Conservation (phyloP, 2,888 invertebrate genomes). For the Rhaphigaster nebulosa region DNA sequence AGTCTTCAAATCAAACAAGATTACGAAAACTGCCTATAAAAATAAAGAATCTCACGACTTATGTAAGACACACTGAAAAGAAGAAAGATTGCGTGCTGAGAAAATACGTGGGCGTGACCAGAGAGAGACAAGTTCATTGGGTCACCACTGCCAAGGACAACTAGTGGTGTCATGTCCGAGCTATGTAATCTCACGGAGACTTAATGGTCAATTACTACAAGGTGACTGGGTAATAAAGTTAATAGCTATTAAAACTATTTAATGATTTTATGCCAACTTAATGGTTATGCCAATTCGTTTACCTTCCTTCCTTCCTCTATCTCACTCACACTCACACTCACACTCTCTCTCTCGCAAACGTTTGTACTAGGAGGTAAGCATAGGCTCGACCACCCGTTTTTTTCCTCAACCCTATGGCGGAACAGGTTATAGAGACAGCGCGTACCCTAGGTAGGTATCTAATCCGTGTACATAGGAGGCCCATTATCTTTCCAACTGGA, state of each 20-base stretch:
- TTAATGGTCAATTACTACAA: not conserved
- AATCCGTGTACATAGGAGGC: no score
- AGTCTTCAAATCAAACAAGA: no score
- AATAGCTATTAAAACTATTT: not conserved
- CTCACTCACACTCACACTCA: not conserved
- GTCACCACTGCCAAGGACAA: not conserved
- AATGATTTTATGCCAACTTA: not conserved
- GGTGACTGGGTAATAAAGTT: not conserved
- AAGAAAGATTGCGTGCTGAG: not conserved
- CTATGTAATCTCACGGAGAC: not conserved
- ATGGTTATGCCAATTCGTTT: not conserved
- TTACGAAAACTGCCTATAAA: no score
- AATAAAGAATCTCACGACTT: not conserved
- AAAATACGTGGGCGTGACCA: constrained; percentile 1
- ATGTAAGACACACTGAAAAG: not conserved
- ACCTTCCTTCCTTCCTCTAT: not conserved
- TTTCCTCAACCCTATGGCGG: no score
- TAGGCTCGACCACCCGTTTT: no score
- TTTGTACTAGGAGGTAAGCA: no score
- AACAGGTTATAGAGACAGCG: no score
- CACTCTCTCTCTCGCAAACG: no score
- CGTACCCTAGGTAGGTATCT: no score
- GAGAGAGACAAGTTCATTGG: constrained; percentile 16
- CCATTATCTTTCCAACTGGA: no score
- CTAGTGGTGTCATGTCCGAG: not conserved